A percentile compares a stretch with the other conserved stretches of the same genome.
phyloP scores from a whole-genome alignment of 2,113 vertebrate species.

The Cathartes aura region DNA sequence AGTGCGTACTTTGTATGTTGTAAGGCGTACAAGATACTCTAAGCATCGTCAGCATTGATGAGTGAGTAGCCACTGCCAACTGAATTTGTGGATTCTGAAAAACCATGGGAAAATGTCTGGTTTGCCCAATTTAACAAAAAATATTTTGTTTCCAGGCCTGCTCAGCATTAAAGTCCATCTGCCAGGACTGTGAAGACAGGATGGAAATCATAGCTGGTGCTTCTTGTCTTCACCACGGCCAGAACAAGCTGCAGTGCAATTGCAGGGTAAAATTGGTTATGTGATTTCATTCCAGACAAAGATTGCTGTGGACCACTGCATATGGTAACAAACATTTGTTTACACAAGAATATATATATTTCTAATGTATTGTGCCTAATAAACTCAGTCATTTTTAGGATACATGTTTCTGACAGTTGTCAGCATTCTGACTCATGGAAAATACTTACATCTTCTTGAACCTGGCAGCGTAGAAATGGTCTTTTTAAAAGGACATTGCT shows the following conservation, averaged over 20 bases:
- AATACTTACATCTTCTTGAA: not conserved
- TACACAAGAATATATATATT: not conserved
- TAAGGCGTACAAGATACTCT: not conserved
- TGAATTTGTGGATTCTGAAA: not conserved
- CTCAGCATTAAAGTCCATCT: not conserved
- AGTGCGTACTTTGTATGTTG: fast-evolving
- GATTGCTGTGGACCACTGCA: not conserved
- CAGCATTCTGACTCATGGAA: not conserved
- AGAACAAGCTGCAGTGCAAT: not conserved
- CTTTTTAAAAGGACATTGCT: not conserved
- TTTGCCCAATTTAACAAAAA: not conserved
- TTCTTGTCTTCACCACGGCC: not conserved
- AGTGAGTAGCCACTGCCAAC: not conserved
- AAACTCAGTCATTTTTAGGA: not conserved
- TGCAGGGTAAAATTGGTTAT: not conserved
- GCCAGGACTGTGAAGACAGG: not conserved
- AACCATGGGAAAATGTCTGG: not conserved
- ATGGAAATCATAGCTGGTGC: not conserved
- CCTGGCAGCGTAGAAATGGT: not conserved
- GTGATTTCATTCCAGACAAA: not conserved
- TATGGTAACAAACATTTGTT: not conserved
- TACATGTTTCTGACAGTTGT: not conserved
- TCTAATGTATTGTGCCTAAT: not conserved
- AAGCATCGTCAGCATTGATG: not conserved
- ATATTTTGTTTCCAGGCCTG: not conserved